phyloP scores from a whole-genome alignment of 2,888 invertebrate species.

The Bembecia ichneumoniformis region DNA sequence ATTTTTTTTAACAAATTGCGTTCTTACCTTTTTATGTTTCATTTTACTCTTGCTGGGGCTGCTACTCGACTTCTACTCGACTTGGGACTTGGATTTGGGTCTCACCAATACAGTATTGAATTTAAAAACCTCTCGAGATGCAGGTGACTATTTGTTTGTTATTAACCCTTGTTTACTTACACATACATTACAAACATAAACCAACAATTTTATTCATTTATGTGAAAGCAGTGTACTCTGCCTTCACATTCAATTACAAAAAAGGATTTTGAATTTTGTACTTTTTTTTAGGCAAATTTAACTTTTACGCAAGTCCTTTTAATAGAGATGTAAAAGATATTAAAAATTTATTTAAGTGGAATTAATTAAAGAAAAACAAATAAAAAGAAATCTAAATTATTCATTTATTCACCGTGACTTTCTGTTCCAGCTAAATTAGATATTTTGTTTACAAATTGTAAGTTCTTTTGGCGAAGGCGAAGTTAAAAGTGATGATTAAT shows the following conservation, averaged over 20 bases:
- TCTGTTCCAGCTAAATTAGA: conserved; percentile 20
- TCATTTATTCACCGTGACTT: conserved; percentile 13
- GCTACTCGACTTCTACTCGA: not conserved
- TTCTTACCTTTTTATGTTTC: conserved; percentile 31
- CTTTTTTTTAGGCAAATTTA: not conserved
- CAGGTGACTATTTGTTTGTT: conserved; percentile 39
- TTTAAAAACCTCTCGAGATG: conserved; percentile 50
- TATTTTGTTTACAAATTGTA: conserved; percentile 4
- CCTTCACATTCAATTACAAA: too few species aligned
- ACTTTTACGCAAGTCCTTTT: not conserved
- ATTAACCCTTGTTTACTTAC: conserved; percentile 17
- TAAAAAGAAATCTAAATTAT: not conserved
- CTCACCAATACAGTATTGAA: conserved; percentile 39
- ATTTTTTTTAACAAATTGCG: not conserved
- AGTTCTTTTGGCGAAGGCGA: conserved; percentile 1
- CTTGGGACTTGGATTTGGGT: conserved; percentile 6
- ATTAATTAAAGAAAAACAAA: too few species aligned
- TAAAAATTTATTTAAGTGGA: too few species aligned
- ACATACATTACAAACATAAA: conserved; percentile 1
- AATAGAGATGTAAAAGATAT: not conserved
- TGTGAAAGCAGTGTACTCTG: not conserved
- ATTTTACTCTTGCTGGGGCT: conserved; percentile 9
- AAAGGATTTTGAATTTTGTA: not conserved
- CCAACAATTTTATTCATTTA: conserved; percentile 4
- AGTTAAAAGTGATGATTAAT: not conserved